phyloP scores from a whole-genome alignment of 2,113 vertebrate genomes.

The Podiceps cristatus region DNA sequence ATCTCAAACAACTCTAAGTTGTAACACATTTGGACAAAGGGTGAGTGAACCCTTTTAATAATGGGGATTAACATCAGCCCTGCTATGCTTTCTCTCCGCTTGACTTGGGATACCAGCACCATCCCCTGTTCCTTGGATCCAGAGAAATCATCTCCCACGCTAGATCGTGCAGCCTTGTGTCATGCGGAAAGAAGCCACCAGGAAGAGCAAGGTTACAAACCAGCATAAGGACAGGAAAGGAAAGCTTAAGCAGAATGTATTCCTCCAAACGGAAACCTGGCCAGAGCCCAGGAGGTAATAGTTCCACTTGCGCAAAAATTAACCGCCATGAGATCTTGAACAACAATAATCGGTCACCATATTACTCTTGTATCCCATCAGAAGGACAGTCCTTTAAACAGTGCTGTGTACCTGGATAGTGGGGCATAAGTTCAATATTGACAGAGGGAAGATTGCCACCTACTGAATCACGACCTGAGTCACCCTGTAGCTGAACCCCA shows the following conservation, averaged over 20 bases:
- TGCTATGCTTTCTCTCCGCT: not conserved
- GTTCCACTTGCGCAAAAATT: not conserved
- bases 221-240: not conserved
- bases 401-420: not conserved
- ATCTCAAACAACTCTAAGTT: not conserved
- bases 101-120: not conserved
- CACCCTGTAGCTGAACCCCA: constrained; percentile 20
- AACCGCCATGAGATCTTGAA: not conserved
- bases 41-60: not conserved
- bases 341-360: fast-evolving
- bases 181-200: not conserved
- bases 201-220: not conserved
- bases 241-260: not conserved
- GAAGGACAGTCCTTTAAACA: not conserved
- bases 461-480: constrained; percentile 4
- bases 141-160: not conserved
- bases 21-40: not conserved
- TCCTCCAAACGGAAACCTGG: constrained; percentile 6
- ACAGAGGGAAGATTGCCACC: constrained; percentile 7
- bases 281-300: not conserved
- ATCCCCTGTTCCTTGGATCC: not conserved
- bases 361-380: not conserved
- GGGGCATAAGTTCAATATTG: constrained; percentile 38
- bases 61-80: not conserved
- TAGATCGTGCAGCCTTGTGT: not conserved